phyloP scores from a whole-genome alignment of 2,113 vertebrate genomes.

The Leucosticte australis region DNA sequence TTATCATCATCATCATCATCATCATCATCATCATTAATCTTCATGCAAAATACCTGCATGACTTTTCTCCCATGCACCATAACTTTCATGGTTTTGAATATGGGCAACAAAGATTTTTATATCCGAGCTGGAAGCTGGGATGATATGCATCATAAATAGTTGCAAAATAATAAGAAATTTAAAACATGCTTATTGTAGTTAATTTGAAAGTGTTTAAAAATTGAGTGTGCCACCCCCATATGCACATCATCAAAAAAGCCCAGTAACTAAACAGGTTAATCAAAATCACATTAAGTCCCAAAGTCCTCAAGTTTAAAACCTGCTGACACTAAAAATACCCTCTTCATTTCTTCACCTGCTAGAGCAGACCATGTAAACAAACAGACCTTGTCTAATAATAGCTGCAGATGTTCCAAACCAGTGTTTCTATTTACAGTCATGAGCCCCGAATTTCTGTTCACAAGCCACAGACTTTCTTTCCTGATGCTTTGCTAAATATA shows the following conservation, averaged over 20 bases:
- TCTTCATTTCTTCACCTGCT: background rate
- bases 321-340: background rate
- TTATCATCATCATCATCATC: background rate
- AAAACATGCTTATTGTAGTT: background rate
- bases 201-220: background rate
- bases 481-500: background rate
- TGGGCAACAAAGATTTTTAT: background rate
- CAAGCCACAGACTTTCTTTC: background rate
- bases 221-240: background rate
- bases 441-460: background rate
- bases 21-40: background rate
- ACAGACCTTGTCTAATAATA: background rate
- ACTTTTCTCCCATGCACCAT: background rate
- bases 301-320: background rate
- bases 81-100: background rate
- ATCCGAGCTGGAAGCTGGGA: background rate
- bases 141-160: background rate
- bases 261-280: background rate
- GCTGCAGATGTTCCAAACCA: conserved; percentile 20
- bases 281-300: background rate
- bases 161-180: background rate
- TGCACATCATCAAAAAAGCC: background rate
- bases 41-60: background rate
- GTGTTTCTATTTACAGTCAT: background rate
- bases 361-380: background rate